Conservation (phyloP, 2,888 invertebrate genomes). For the Xanthorhoe spadicearia region DNA sequence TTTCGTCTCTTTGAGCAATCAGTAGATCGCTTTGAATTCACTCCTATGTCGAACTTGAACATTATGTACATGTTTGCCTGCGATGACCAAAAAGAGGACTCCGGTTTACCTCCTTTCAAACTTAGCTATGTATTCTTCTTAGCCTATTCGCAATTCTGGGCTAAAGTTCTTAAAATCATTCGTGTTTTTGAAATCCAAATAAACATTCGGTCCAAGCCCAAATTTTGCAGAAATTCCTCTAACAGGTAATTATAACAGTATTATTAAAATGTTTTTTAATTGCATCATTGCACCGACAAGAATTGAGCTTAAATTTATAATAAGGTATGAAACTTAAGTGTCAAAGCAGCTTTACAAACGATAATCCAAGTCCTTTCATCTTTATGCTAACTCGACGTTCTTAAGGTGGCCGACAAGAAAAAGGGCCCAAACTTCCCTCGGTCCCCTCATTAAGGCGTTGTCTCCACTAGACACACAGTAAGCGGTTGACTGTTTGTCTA, state of each 20-base stretch:
- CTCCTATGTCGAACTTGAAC: neutral
- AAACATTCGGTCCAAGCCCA: too few relatives aligned
- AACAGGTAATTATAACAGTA: too few relatives aligned
- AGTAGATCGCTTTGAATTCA: neutral
- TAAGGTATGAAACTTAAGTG: neutral
- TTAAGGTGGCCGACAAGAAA: conserved; percentile 44
- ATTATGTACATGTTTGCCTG: neutral
- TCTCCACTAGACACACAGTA: too few relatives aligned
- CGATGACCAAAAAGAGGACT: neutral
- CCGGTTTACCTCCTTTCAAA: too few relatives aligned
- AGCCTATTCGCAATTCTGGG: too few relatives aligned
- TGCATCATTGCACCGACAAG: too few relatives aligned
- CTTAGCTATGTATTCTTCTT: too few relatives aligned
- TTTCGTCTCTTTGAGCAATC: conserved; percentile 2
- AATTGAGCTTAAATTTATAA: neutral
- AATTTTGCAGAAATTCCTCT: too few relatives aligned
- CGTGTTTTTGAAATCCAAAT: too few relatives aligned
- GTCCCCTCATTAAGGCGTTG: conserved; percentile 57
- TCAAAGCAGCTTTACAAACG: conserved; percentile 15
- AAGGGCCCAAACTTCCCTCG: conserved; percentile 42
- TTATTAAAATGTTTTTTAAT: too few relatives aligned
- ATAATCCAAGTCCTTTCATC: conserved; percentile 25
- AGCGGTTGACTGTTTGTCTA: too few relatives aligned
- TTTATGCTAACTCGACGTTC: conserved; percentile 22
- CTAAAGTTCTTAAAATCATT: too few relatives aligned